Evolutionary conservation across 2,888 invertebrate genomes (phyloP).

Genomic region (Drosophila borealis): DNA sequence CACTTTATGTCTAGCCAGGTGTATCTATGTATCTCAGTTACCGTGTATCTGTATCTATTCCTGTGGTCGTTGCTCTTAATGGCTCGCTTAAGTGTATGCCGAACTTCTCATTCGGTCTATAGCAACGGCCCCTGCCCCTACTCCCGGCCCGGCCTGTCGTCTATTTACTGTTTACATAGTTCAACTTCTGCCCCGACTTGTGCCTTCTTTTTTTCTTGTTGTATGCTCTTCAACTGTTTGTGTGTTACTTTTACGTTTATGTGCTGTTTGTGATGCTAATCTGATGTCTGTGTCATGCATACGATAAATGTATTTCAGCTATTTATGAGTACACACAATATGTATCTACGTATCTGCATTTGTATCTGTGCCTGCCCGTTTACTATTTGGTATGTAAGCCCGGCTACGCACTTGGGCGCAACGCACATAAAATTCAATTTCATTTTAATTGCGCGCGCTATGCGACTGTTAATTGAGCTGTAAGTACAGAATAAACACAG

Average conservation of each 20-base stretch:
- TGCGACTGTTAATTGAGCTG: constrained; percentile 74
- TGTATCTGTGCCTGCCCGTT: constrained; percentile 6
- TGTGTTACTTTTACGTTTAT: constrained; percentile 77
- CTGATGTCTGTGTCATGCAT: constrained; percentile 77
- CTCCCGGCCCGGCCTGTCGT: constrained; percentile 30
- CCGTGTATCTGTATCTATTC: constrained; percentile 27
- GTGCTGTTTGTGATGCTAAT: constrained; percentile 79
- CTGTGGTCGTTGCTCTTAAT: constrained; percentile 64
- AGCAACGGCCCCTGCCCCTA: neutral
- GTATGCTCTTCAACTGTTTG: constrained; percentile 36
- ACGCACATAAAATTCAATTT: constrained; percentile 75
- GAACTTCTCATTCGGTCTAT: constrained; percentile 40
- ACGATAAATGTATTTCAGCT: constrained; percentile 70
- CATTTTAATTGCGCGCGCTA: constrained; percentile 73
- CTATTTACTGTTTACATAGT: constrained; percentile 75
- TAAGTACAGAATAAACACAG: constrained; percentile 38
- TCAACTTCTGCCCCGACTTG: constrained; percentile 36
- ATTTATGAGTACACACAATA: constrained; percentile 41
- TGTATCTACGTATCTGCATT: constrained; percentile 15
- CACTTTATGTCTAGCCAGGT: constrained; percentile 6
- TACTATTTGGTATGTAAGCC: constrained; percentile 48
- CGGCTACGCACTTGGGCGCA: constrained; percentile 63
- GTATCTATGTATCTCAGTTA: constrained; percentile 16
- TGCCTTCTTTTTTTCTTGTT: constrained; percentile 38
- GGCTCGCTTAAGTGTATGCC: constrained; percentile 43